Conservation (phyloP, 2,797 vertebrate genomes). For the Coreius guichenoti region DNA sequence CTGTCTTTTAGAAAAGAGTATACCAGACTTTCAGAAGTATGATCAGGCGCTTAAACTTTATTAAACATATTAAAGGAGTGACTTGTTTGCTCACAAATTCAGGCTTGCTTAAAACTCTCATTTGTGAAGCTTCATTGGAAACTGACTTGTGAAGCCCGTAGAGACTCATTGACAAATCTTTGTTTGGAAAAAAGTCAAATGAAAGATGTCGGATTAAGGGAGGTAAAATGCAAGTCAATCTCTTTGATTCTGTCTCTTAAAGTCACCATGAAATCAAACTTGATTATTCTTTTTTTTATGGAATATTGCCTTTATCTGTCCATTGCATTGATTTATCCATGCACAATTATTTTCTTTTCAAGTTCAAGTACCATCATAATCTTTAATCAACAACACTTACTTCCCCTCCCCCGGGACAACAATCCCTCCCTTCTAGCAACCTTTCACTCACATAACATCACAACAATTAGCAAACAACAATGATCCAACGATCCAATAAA, state of each 20-base stretch:
- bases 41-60: background rate
- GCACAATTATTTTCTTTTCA: background rate
- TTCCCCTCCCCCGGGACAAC: background rate
- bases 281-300: background rate
- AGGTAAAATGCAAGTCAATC: slow-evolving; percentile 1
- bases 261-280: background rate
- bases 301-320: background rate
- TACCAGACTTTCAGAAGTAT: background rate
- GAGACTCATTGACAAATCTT: background rate
- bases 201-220: background rate
- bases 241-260: background rate
- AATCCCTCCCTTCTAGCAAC: background rate
- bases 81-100: background rate
- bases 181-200: slow-evolving; percentile 13
- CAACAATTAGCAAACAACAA: background rate
- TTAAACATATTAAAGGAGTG: background rate
- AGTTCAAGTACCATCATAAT: background rate
- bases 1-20: background rate
- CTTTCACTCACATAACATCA: background rate
- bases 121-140: slow-evolving; percentile 7
- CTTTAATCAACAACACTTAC: background rate
- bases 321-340: background rate
- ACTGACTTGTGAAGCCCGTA: background rate
- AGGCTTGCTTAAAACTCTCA: background rate
- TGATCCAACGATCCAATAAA: background rate